These are phyloP conservation scores for Rhyacophila evoluta DNA, from an alignment of 2,888 invertebrate species.

Conservation along the genomic window DNA sequence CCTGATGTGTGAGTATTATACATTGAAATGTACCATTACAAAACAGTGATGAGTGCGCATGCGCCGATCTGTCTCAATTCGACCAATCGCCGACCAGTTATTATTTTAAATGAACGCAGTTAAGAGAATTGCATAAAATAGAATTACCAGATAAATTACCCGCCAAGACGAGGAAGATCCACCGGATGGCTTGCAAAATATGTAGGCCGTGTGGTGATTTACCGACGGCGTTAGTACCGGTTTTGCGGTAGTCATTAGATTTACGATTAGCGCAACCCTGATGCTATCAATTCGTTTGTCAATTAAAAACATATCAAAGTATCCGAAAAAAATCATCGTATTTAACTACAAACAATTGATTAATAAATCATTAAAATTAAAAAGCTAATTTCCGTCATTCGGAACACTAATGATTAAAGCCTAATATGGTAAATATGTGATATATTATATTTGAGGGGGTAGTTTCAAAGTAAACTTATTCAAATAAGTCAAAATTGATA, in stretches of 20 bases:
- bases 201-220: not conserved
- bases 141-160: slow-evolving; percentile 37
- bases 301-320: no score
- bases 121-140: slow-evolving; percentile 48
- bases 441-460: no score
- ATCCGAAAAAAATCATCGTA: no score
- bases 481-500: no score
- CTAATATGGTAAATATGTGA: no score
- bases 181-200: not conserved
- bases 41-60: not conserved
- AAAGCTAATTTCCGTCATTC: no score
- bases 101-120: slow-evolving; percentile 52
- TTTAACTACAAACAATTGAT: no score
- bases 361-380: no score
- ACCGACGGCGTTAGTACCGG: not conserved
- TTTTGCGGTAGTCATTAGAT: not conserved
- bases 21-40: not conserved
- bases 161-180: not conserved
- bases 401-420: no score
- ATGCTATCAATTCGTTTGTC: not conserved
- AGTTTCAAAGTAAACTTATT: no score
- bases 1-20: not conserved
- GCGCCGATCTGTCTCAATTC: not conserved
- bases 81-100: slow-evolving; percentile 44
- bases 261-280: not conserved